These are phyloP conservation scores for Rattus rattus DNA, from an alignment of 2,113 vertebrate species.

Conservation along the genomic window DNA sequence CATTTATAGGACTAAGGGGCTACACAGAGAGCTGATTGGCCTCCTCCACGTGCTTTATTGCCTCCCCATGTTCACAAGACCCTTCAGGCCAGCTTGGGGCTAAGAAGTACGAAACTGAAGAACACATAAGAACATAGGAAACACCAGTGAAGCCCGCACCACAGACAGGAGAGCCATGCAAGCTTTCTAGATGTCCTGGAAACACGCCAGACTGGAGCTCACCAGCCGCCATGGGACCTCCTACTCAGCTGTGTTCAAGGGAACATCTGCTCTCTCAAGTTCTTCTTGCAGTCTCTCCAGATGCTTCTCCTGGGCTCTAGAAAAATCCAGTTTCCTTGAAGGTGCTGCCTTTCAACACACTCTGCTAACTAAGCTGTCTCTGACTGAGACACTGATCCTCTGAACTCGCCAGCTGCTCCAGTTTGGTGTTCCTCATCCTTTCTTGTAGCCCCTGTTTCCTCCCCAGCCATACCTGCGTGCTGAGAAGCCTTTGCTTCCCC, in stretches of 20 bases:
- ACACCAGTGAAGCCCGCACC: too few species aligned
- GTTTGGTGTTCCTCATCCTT: rapidly evolving
- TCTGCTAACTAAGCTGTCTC: neutral
- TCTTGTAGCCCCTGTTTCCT: too few species aligned
- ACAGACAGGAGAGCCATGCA: neutral
- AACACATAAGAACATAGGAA: neutral
- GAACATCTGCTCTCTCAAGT: neutral
- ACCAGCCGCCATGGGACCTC: neutral
- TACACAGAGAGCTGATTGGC: neutral
- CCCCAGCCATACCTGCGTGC: neutral
- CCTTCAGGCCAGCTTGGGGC: too few species aligned
- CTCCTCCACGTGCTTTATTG: rapidly evolving
- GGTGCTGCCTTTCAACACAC: neutral
- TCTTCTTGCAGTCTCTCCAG: neutral
- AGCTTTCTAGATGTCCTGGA: neutral
- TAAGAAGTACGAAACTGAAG: neutral
- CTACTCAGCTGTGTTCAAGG: neutral
- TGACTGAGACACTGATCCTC: neutral
- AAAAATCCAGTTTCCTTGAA: neutral
- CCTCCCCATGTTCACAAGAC: neutral
- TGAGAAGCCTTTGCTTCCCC: neutral
- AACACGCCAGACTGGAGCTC: conserved; percentile 17
- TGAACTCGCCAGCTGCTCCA: neutral
- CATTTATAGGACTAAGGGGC: neutral
- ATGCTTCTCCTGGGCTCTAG: neutral